Base-by-base conservation (phyloP, 2,888 invertebrate species). In the Lycophotia porphyrea region DNA sequence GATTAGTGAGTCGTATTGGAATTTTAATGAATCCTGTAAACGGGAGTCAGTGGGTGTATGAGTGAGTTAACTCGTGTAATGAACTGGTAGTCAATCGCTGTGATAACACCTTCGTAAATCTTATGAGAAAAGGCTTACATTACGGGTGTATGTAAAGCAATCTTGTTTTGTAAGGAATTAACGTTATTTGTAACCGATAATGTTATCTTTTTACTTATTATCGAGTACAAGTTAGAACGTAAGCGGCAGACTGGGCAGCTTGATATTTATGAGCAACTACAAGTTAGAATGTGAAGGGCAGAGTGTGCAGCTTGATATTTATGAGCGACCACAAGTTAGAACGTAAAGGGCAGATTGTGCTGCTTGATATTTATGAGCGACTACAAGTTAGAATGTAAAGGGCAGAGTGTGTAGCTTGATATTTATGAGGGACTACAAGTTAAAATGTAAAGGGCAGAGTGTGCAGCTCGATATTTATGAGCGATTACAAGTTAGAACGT, bases 11-110 rank as follows among this genome's bases (percentile, higher is more conserved):
- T 66, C 78, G 78, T 77, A 78, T 74, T 63, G 52, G 74, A 85
- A 82, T 78, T 82, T 82, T 78, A 83, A 85, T 74, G 74, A 78
- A 47, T 69, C n/a, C 63, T 65, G 64, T 81, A 66, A 71, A 77
- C 71, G 71, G 60, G 77, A 75, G 61, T 71, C 27, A 21, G 34
- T 49, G 64, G 34, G 68, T 71, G 31, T 71, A 80, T 44, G 49
- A 44, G 39, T 24, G 49, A 75, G 27, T 81, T 69, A 80, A 71
- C 60, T 82, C 27, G 70, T 44, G 2, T 74, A 68, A 55, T 71
- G 74, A 71, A 74, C 72, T 80, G 63, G 34, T 74, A 74, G 69
- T 71, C 73, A 77, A 81, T 85, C 52, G 34, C 63, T 67, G 31
- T 52, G 73, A 77, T 85, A 69, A 74, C 24, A 68, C 52, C 47